Percentiles rank a stretch among this genome's conserved stretches.
Evolutionary conservation across 2,113 vertebrate genomes (phyloP).

Genomic region (Spheniscus mendiculus): DNA sequence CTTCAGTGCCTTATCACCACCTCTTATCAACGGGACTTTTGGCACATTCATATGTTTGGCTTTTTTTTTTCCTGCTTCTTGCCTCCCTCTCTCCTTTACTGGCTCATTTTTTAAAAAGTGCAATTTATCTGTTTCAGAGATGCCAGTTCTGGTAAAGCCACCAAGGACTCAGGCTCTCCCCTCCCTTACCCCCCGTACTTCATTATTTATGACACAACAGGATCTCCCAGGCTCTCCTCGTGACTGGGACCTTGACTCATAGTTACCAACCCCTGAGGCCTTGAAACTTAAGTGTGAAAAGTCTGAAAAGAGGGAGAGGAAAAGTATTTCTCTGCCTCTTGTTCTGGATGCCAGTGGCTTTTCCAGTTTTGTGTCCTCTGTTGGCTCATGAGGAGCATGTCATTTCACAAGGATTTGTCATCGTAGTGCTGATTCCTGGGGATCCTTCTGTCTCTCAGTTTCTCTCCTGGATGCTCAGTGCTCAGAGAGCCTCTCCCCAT

Average conservation of each 20-base stretch:
- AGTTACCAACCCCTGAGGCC: neutral
- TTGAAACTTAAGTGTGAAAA: neutral
- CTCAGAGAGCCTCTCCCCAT: neutral
- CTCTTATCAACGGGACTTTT: neutral
- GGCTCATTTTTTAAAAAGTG: constrained; percentile 33
- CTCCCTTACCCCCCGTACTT: neutral
- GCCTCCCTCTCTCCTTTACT: neutral
- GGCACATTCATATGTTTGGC: neutral
- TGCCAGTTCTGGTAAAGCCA: neutral
- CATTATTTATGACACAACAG: neutral
- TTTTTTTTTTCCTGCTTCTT: neutral
- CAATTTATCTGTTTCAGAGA: neutral
- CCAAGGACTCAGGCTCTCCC: neutral
- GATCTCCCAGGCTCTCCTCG: neutral
- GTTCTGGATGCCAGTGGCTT: neutral
- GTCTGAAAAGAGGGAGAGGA: neutral
- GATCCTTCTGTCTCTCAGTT: neutral
- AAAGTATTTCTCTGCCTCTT: neutral
- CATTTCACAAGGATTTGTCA: neutral
- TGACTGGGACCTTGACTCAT: neutral
- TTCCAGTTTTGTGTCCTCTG: constrained; percentile 32
- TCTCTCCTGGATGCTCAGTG: neutral
- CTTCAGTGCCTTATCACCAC: neutral
- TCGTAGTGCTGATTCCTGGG: neutral
- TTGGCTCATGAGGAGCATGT: neutral